Conservation (phyloP, 35 echinoderm and acorn worm genomes). For the Apostichopus parvimensis region DNA sequence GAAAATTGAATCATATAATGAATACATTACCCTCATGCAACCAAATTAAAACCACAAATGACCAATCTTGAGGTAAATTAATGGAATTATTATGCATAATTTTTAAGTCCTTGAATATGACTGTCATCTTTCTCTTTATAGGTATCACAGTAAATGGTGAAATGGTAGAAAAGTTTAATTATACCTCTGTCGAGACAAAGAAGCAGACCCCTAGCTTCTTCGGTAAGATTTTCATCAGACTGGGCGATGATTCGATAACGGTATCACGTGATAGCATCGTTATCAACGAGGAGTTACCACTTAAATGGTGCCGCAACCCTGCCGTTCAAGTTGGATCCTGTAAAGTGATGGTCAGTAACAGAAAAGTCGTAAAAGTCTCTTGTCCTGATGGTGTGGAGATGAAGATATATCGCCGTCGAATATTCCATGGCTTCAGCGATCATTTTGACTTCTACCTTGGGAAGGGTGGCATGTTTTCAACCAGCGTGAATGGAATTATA, state of each 20-base stretch:
- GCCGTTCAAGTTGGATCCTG: background rate
- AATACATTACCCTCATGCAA: too few relatives aligned
- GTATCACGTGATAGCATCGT: constrained; percentile 17
- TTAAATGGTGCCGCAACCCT: background rate
- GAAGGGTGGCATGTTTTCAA: background rate
- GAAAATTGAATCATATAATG: too few relatives aligned
- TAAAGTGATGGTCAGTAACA: background rate
- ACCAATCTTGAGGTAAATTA: too few relatives aligned
- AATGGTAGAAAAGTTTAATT: constrained; percentile 17
- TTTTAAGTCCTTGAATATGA: too few relatives aligned
- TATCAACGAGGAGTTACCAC: background rate
- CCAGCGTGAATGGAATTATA: background rate
- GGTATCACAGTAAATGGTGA: constrained; percentile 20
- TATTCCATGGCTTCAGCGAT: background rate
- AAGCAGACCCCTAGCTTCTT: constrained; percentile 4
- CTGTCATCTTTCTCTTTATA: background rate
- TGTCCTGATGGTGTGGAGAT: background rate
- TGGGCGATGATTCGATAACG: constrained; percentile 9
- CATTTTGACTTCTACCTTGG: constrained; percentile 23
- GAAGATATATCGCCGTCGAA: background rate
- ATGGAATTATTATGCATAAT: too few relatives aligned
- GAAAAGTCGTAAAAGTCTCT: background rate
- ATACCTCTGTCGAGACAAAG: background rate
- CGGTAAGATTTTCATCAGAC: background rate
- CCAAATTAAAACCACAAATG: too few relatives aligned